Evolutionary conservation across 37 sponge, comb jelly and placozoan genomes (phyloP).

Genomic region (Mnemiopsis leidyi): DNA sequence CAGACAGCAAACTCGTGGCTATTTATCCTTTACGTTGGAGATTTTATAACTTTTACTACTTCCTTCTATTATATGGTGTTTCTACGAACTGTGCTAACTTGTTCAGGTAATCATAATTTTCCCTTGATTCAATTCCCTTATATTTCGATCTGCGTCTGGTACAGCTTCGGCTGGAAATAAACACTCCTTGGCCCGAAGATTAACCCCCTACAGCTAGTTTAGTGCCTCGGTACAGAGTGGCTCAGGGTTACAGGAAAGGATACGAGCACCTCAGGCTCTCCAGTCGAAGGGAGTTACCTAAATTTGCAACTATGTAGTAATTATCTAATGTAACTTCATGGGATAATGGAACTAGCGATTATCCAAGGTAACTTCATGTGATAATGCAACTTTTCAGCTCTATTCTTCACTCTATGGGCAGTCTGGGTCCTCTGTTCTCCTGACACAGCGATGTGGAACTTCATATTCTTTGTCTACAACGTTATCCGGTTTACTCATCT

Average conservation of each 20-base stretch:
- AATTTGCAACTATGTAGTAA: no score
- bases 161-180: no score
- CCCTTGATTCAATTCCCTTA: no score
- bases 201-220: no score
- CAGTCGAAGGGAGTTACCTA: no score
- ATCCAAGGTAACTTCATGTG: neutral
- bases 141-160: no score
- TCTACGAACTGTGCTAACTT: neutral
- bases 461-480: neutral
- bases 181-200: no score
- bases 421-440: slow-evolving; percentile 50
- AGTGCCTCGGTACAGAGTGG: no score
- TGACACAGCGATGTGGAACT: slow-evolving; percentile 44
- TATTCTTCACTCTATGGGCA: neutral
- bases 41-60: slow-evolving; percentile 8
- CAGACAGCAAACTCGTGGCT: slow-evolving; percentile 41
- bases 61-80: neutral
- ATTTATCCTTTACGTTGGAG: slow-evolving; percentile 22
- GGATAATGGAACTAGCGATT: no score
- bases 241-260: no score
- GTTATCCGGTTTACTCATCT: neutral
- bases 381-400: neutral
- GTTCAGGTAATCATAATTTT: neutral
- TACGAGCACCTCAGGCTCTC: no score
- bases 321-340: no score